Evolutionary conservation across 1,140 invertebrate genomes (phyloP).

Genomic region (Platyscapa corneri): DNA sequence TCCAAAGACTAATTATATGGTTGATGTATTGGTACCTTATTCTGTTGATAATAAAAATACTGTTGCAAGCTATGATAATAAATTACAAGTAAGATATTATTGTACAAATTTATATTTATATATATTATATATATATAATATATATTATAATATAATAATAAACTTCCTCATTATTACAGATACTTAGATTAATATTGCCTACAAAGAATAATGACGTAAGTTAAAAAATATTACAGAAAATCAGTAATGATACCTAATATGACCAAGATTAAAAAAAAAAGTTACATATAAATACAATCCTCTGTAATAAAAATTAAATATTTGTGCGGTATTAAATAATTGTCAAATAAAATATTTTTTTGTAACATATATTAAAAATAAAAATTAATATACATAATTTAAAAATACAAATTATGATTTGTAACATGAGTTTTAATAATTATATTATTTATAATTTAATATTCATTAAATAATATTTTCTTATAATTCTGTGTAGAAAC

Average conservation of each 20-base stretch:
- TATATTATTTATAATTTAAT: conserved; percentile 32
- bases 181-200: conserved; percentile 65
- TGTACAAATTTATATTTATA: conserved; percentile 22
- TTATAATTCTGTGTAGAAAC: conserved; percentile 90
- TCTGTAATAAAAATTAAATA: neutral
- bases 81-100: conserved; percentile 74
- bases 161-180: conserved; percentile 61
- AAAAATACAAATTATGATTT: conserved; percentile 26
- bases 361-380: conserved; percentile 44
- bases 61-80: conserved; percentile 78
- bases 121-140: too few species aligned
- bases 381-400: conserved; percentile 30
- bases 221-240: neutral
- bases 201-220: conserved; percentile 20
- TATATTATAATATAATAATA: conserved; percentile 38
- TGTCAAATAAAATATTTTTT: conserved; percentile 9
- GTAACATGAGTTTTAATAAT: conserved; percentile 20
- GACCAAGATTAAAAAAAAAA: too few species aligned
- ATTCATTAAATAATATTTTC: conserved; percentile 45
- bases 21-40: conserved; percentile 82
- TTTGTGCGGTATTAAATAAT: neutral
- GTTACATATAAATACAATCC: too few species aligned
- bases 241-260: too few species aligned
- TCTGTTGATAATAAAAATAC: conserved; percentile 76
- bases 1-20: conserved; percentile 75